Percentiles rank a stretch among this genome's conserved stretches.
Evolutionary conservation across 2,113 vertebrate species (phyloP).

Genomic region (Isichthys henryi): DNA sequence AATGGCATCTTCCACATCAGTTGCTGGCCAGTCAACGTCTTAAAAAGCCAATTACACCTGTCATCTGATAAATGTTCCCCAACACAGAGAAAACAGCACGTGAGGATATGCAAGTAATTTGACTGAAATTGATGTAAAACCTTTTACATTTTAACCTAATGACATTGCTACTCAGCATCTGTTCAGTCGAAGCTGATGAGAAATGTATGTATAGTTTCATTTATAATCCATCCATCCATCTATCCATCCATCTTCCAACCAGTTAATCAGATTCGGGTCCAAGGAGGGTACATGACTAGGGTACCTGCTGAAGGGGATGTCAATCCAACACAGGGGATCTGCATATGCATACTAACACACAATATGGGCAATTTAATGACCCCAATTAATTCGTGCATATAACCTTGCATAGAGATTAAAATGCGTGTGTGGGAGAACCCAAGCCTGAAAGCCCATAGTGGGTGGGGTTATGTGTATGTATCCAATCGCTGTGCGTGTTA

Average conservation of each 20-base stretch:
- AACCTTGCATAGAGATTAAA: background rate
- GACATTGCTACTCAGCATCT: background rate
- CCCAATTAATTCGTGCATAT: background rate
- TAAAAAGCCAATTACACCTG: background rate
- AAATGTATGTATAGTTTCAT: background rate
- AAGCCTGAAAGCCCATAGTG: background rate
- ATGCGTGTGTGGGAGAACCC: background rate
- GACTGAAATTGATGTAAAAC: background rate
- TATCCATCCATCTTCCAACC: background rate
- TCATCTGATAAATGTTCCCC: background rate
- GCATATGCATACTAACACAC: background rate
- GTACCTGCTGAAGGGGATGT: background rate
- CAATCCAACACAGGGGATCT: background rate
- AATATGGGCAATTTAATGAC: background rate
- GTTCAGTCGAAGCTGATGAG: background rate
- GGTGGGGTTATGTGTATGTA: background rate
- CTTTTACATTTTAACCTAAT: background rate
- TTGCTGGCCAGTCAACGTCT: background rate
- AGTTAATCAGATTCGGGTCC: background rate
- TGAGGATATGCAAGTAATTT: background rate
- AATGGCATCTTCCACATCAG: background rate
- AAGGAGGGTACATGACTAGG: background rate
- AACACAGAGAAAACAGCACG: background rate
- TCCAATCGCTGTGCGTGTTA: background rate
- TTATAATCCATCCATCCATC: background rate